Conservation (phyloP, 2,113 vertebrate species). For the Arvicanthis niloticus region DNA sequence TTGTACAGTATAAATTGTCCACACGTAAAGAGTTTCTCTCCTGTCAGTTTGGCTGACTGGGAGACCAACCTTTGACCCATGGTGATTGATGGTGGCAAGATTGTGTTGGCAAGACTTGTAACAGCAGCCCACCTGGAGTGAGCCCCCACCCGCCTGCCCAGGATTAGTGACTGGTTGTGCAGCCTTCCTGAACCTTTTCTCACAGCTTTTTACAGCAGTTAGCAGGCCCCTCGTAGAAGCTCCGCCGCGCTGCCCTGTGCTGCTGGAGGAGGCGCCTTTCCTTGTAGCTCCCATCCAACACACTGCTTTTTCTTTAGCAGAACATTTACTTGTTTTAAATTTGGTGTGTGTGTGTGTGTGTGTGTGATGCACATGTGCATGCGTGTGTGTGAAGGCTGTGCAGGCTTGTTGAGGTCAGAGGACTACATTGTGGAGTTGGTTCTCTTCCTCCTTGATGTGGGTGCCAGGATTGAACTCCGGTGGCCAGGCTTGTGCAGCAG, state of each 20-base stretch:
- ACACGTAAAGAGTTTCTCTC: slow-evolving; percentile 6
- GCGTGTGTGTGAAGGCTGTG: neutral
- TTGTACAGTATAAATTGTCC: neutral
- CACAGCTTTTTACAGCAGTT: slow-evolving; percentile 32
- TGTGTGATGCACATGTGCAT: neutral
- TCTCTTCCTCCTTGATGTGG: neutral
- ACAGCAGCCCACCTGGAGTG: slow-evolving; percentile 50
- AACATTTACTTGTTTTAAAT: neutral
- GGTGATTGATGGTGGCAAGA: neutral
- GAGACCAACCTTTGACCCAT: neutral
- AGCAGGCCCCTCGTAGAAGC: neutral
- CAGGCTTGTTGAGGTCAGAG: neutral
- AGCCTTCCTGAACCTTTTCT: slow-evolving; percentile 46
- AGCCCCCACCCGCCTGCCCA: slow-evolving; percentile 10
- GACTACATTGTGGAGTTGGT: neutral
- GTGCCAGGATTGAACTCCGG: neutral
- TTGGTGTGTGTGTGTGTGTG: neutral
- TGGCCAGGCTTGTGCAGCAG: neutral
- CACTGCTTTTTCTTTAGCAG: neutral
- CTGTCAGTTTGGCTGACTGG: neutral
- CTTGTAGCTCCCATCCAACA: neutral
- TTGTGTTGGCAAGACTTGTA: slow-evolving; percentile 61
- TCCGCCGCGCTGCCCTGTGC: neutral
- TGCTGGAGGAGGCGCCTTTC: neutral
- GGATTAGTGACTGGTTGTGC: slow-evolving; percentile 32